Evolutionary conservation across 2,888 invertebrate species (phyloP), one percentile per base, ranked within the genome.

Genomic region (Rhingia campestris): DNA sequence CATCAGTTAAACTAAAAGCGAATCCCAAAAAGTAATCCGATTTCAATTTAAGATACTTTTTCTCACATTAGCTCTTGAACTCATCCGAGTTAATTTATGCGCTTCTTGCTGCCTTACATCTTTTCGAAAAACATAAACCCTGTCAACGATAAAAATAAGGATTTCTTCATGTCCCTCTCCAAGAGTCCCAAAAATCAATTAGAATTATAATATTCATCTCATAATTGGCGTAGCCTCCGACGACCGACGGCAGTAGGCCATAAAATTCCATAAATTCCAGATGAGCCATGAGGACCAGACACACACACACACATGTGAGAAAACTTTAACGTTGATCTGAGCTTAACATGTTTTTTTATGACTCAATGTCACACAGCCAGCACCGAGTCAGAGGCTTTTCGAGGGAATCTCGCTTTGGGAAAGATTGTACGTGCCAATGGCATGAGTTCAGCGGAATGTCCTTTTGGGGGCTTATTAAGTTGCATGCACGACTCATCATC

Each of bases 211-310:
- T 59, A 66, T 33, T 66, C 61, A 70, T 75, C 64, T 58, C 58
- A 22, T 81, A 81, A 81, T 81, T 81, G 81, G 76, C 22, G 22
- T 73, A 61, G 67, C 56, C 74, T 33, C 14, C 37, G 53, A 22
- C 37, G 49, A 49, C 41, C 37, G 49, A 49, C 41, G 59, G 54
- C 47, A 39, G 56, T 53, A 51, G 54, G 66, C 37, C 81, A 41
- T 73, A 56, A 82, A 82, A 82, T 82, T 81, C 81, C 81, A 77
- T 45, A 81, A 81, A 81, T 81, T 73, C 81, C 81, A 72, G 14
- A 72, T 77, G 43, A 72, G 22, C 61, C 66, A 56, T 12, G 33
- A 22, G 43, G 12, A 12, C 49, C 10, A 49, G 10, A 49, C 54
- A 41, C 30, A 49, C 30, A 22, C 32, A 41, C 56, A 45, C 37